Evolutionary conservation across 2,113 vertebrate species (phyloP).

Genomic region (Petaurus breviceps): DNA sequence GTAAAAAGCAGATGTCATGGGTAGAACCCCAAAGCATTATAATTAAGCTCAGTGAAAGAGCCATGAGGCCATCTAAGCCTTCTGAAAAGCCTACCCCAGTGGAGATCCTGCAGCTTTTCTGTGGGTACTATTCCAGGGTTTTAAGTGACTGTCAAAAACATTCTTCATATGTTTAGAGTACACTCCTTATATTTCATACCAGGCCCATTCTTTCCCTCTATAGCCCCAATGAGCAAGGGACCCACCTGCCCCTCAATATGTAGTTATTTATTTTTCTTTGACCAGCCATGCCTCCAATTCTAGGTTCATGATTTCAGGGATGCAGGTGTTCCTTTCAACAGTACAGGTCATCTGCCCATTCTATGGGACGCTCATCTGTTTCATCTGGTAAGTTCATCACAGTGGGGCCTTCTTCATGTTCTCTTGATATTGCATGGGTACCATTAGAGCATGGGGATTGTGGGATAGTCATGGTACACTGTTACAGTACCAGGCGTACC

Average conservation of each 20-base stretch:
- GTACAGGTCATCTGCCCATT: not conserved
- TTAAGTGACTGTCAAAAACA: not conserved
- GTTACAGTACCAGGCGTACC: not conserved
- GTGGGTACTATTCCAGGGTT: constrained; percentile 7
- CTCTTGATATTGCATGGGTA: not conserved
- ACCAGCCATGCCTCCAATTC: constrained; percentile 49
- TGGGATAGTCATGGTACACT: not conserved
- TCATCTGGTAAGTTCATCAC: not conserved
- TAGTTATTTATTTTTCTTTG: constrained; percentile 31
- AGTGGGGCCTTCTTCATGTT: not conserved
- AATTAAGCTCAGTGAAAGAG: not conserved
- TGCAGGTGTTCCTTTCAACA: not conserved
- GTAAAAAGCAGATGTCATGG: constrained; percentile 62
- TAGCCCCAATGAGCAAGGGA: constrained; percentile 3
- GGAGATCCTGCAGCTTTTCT: not conserved
- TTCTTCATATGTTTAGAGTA: constrained; percentile 58
- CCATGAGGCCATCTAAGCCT: not conserved
- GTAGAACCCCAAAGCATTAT: not conserved
- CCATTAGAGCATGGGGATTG: not conserved
- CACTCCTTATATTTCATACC: constrained; percentile 16
- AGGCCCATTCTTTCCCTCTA: not conserved
- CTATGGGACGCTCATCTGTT: not conserved
- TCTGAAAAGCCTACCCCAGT: not conserved
- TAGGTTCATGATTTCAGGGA: not conserved
- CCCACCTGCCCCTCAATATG: constrained; percentile 11